phyloP scores from a whole-genome alignment of 2,888 invertebrate species.

The Spisula solida region DNA sequence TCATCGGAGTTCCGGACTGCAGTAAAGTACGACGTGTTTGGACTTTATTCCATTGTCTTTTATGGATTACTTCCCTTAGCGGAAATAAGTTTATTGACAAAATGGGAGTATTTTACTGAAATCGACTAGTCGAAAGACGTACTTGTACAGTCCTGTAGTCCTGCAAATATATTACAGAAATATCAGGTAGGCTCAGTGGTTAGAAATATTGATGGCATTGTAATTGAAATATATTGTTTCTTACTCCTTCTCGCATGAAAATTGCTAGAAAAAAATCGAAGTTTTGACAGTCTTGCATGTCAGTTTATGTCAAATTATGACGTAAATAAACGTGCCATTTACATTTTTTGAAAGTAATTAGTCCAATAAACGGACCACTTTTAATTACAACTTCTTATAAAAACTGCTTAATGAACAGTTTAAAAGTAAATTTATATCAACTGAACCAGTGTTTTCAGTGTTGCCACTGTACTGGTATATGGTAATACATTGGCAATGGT shows the following conservation, averaged over 20 bases:
- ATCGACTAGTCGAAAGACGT: neutral
- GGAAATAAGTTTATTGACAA: slow-evolving; percentile 30
- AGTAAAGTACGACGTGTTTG: neutral
- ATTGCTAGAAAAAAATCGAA: no score
- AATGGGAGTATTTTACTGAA: slow-evolving; percentile 22
- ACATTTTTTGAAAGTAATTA: no score
- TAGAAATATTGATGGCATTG: neutral
- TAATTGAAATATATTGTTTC: neutral
- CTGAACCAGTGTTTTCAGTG: no score
- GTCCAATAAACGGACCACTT: no score
- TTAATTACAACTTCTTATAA: no score
- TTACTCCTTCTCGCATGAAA: no score
- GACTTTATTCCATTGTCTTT: neutral
- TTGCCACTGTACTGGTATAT: no score
- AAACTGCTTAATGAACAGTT: neutral
- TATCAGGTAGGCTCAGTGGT: neutral
- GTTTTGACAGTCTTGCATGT: no score
- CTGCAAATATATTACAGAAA: neutral
- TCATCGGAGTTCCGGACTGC: neutral
- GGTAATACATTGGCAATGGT: no score
- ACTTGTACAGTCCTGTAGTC: neutral
- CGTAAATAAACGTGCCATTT: no score
- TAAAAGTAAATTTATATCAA: neutral
- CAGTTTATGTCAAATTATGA: no score
- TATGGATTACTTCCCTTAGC: neutral